Evolutionary conservation across 2,113 vertebrate genomes (phyloP).

Genomic region (Heterochromis multidens): DNA sequence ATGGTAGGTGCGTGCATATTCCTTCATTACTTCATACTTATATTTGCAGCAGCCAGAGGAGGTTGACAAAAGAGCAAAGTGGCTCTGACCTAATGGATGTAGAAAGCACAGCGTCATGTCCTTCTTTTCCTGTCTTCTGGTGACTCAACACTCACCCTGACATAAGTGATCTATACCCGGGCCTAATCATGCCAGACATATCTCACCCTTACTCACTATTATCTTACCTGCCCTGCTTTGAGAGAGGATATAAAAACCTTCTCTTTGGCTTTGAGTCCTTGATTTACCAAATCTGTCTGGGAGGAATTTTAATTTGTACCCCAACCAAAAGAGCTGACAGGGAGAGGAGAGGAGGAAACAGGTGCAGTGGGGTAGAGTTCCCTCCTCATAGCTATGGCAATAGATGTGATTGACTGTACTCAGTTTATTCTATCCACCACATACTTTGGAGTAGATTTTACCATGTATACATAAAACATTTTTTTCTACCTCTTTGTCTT

Average conservation of each 20-base stretch:
- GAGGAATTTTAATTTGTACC: conserved; percentile 54
- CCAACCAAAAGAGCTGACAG: conserved; percentile 24
- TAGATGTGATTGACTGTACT: background rate
- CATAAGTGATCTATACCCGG: background rate
- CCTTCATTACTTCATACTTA: background rate
- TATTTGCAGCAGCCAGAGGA: background rate
- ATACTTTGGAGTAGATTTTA: background rate
- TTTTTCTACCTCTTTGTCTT: background rate
- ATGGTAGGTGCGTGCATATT: background rate
- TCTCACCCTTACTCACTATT: background rate
- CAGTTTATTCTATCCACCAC: background rate
- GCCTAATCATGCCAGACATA: background rate
- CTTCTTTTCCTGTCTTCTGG: background rate
- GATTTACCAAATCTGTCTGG: conserved; percentile 37
- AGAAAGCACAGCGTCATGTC: background rate
- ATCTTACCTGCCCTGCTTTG: background rate
- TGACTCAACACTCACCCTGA: background rate
- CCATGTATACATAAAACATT: background rate
- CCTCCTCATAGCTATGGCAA: conserved; percentile 21
- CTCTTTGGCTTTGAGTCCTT: conserved; percentile 13
- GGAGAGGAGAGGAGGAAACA: conserved; percentile 18
- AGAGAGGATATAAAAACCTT: background rate
- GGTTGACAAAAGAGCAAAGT: background rate
- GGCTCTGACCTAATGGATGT: background rate
- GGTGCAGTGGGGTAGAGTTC: conserved; percentile 25